Evolutionary conservation across 2,113 vertebrate species (phyloP).

Genomic region (Macroglossus sobrinus): DNA sequence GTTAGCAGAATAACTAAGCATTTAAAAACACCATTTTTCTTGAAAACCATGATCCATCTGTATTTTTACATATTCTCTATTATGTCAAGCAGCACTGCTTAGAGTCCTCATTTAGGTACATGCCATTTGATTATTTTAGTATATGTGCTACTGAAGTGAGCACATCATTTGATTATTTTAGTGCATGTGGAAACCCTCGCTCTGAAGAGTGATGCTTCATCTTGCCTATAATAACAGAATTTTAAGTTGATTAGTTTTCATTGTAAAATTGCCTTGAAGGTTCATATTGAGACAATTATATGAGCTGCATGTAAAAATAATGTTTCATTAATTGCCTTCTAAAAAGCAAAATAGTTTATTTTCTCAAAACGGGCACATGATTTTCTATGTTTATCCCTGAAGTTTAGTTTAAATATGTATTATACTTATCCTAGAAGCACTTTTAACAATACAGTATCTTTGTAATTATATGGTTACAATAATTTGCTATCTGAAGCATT

Average conservation of each 20-base stretch:
- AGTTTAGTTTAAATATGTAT: neutral
- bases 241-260: slow-evolving; percentile 30
- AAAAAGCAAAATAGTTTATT: slow-evolving; percentile 29
- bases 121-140: neutral
- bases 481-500: neutral
- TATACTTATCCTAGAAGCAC: neutral
- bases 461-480: neutral
- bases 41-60: neutral
- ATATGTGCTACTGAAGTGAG: too few species aligned
- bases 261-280: neutral
- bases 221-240: slow-evolving; percentile 8
- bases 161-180: neutral
- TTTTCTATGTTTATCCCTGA: slow-evolving; percentile 6
- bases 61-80: neutral
- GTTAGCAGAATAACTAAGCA: neutral
- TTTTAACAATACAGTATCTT: neutral
- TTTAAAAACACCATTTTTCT: neutral
- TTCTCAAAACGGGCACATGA: neutral
- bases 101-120: neutral
- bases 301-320: neutral
- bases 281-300: slow-evolving; percentile 8
- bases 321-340: slow-evolving; percentile 15
- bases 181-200: neutral
- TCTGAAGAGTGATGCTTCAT: neutral
- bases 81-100: neutral